Evolutionary conservation across 2,797 vertebrate species (phyloP).

Genomic region (Schizothorax lantsangensis): DNA sequence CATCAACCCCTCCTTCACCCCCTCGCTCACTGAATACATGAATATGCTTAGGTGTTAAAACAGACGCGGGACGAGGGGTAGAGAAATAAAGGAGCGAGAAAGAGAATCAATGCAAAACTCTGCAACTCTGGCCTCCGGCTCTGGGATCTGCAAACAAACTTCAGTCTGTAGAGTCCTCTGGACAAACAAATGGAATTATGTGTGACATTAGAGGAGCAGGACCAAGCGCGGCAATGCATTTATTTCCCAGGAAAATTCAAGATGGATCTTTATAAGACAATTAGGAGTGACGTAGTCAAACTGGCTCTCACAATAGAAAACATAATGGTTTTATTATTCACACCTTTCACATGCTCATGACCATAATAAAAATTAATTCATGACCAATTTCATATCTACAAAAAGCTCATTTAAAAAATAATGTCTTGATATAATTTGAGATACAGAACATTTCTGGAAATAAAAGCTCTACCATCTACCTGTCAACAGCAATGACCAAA

Average conservation of each 20-base stretch:
- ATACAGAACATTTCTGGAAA: background rate
- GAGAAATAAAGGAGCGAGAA: conserved; percentile 29
- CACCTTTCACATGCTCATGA: background rate
- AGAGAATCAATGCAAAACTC: conserved; percentile 67
- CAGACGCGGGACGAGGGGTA: conserved; percentile 45
- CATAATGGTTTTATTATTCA: conserved; percentile 27
- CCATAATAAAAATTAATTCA: background rate
- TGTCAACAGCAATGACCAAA: background rate
- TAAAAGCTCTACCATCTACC: background rate
- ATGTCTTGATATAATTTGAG: background rate
- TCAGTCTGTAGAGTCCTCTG: conserved; percentile 83
- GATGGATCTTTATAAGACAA: conserved; percentile 82
- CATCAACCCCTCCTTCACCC: conserved; percentile 57
- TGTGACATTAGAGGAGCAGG: conserved; percentile 83
- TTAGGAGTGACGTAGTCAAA: conserved; percentile 70
- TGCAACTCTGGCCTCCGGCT: conserved; percentile 79
- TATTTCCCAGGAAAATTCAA: conserved; percentile 82
- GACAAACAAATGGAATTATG: conserved; percentile 85
- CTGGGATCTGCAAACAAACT: conserved; percentile 99
- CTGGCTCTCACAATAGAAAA: conserved; percentile 66
- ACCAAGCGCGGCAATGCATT: conserved; percentile 82
- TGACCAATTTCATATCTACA: background rate
- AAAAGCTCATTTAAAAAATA: background rate
- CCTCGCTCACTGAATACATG: conserved; percentile 79
- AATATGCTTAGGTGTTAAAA: conserved; percentile 84